Evolutionary conservation across 2,113 vertebrate genomes (phyloP), one percentile per base, ranked within the genome.

Genomic region (Eublepharis macularius): DNA sequence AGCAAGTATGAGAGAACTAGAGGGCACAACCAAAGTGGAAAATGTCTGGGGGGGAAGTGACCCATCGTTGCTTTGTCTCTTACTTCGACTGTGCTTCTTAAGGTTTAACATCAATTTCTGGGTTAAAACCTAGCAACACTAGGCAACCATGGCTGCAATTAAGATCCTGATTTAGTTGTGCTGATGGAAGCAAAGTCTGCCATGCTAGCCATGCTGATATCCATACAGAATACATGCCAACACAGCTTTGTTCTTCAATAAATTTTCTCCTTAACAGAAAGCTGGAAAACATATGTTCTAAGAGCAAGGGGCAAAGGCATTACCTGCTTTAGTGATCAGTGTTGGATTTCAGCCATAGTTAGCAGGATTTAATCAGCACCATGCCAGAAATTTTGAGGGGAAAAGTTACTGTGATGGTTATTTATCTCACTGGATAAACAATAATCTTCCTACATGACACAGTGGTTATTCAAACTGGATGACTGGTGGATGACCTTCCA

Each of bases 271-370:
- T 63, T 39, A 89, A n/a, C 8, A 73, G 17, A 54, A 83, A 78
- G 68, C 49, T 76, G 41, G 11, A 36, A 86, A 91, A 89, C 39
- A 2, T 78, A 12, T 47, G 78, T 76, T 80, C 54, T n/a, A 81
- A n/a, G 69, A 76, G 54, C 79, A 85, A 81, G 34, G 65, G 43
- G 49, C 63, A 76, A 29, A 85, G 19, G 34, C 49, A 76, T 84
- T 45, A 47, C 80, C 76, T 84, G 70, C 81, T 81, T 34, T 75
- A 80, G 41, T 54, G 77, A 85, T 34, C 75, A 54, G 11, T 51
- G n/a, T 77, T 80, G 16, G 14, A 13, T 83, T 78, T 89, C 89
- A 80, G 36, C 54, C 68, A 51, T 65, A 26, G n/a, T 43, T 74
- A 51, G 60, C 1, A 9, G 39, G 45, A 76, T 90, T 76, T 51